Evolutionary conservation across 2,888 invertebrate species (phyloP).

Genomic region (Xestobium rufovillosum): DNA sequence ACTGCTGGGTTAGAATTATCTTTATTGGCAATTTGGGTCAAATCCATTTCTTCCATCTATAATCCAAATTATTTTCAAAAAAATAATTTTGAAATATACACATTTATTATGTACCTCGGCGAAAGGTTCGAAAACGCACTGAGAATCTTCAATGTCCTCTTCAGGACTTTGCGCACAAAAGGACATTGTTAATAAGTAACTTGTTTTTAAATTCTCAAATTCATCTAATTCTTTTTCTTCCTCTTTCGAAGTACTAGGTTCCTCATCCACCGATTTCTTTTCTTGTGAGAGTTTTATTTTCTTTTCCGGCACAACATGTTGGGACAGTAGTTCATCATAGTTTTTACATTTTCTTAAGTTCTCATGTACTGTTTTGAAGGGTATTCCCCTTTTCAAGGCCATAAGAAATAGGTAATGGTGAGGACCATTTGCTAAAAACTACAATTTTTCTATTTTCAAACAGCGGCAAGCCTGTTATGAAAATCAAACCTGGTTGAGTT

Average conservation of each 20-base stretch:
- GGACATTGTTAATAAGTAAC: slow-evolving; percentile 64
- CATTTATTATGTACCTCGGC: slow-evolving; percentile 48
- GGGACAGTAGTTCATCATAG: slow-evolving; percentile 31
- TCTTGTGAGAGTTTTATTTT: slow-evolving; percentile 11
- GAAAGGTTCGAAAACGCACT: slow-evolving; percentile 52
- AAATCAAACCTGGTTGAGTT: slow-evolving; percentile 54
- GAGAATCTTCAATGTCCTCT: slow-evolving; percentile 27
- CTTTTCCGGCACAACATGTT: slow-evolving; percentile 1
- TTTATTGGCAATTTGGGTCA: too few species aligned
- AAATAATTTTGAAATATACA: neutral
- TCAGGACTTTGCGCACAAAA: slow-evolving; percentile 17
- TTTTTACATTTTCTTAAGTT: slow-evolving; percentile 38
- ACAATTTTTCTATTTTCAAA: slow-evolving; percentile 18
- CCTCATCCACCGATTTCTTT: slow-evolving; percentile 13
- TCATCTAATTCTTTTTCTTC: slow-evolving; percentile 39
- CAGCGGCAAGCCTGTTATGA: neutral
- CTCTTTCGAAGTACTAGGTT: slow-evolving; percentile 27
- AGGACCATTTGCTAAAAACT: slow-evolving; percentile 57
- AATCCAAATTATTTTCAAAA: slow-evolving; percentile 24
- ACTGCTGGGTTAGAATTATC: slow-evolving; percentile 60
- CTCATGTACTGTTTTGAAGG: slow-evolving; percentile 51
- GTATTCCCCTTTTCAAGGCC: slow-evolving; percentile 53
- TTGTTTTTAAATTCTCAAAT: slow-evolving; percentile 48
- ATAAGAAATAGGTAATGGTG: slow-evolving; percentile 56
- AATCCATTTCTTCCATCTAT: slow-evolving; percentile 60